A percentile compares a stretch with the other conserved stretches of the same genome.
phyloP scores from a whole-genome alignment of 2,888 invertebrate genomes.

The Drosophila acutilabella region DNA sequence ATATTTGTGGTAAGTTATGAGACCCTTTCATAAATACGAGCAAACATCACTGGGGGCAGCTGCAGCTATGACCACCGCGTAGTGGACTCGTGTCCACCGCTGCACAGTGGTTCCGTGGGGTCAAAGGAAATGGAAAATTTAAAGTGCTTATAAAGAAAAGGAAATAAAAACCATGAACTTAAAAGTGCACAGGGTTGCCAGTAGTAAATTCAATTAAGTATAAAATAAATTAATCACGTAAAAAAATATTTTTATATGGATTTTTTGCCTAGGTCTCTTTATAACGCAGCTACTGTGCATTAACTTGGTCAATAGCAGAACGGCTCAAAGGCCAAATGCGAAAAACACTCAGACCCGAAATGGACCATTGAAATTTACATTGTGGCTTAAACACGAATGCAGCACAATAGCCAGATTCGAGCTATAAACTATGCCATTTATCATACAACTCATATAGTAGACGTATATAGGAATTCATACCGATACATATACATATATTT shows the following conservation, averaged over 20 bases:
- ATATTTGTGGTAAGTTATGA: conserved; percentile 83
- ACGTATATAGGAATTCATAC: conserved; percentile 14
- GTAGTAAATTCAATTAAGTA: too few relatives aligned
- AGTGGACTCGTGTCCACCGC: neutral
- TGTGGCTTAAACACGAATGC: conserved; percentile 65
- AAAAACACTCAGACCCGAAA: conserved; percentile 49
- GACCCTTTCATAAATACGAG: conserved; percentile 76
- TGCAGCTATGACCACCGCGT: conserved; percentile 13
- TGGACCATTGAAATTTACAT: conserved; percentile 74
- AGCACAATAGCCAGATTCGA: conserved; percentile 77
- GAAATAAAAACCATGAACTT: too few relatives aligned
- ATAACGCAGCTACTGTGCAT: neutral
- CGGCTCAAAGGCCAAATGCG: conserved; percentile 47
- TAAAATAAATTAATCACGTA: too few relatives aligned
- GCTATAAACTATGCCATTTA: conserved; percentile 81
- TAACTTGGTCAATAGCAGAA: conserved; percentile 51
- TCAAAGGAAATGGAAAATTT: too few relatives aligned
- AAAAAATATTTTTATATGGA: too few relatives aligned
- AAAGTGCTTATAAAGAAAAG: too few relatives aligned
- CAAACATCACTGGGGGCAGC: conserved; percentile 48
- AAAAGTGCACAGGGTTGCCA: too few relatives aligned
- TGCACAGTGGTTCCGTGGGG: neutral
- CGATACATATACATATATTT: conserved; percentile 55
- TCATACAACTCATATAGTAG: conserved; percentile 58
- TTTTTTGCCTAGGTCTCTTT: neutral